Evolutionary conservation across 64 coral and sea anemone species (phyloP), one percentile per base, ranked within the genome.

Genomic region (Stichodactyla mertensii): DNA sequence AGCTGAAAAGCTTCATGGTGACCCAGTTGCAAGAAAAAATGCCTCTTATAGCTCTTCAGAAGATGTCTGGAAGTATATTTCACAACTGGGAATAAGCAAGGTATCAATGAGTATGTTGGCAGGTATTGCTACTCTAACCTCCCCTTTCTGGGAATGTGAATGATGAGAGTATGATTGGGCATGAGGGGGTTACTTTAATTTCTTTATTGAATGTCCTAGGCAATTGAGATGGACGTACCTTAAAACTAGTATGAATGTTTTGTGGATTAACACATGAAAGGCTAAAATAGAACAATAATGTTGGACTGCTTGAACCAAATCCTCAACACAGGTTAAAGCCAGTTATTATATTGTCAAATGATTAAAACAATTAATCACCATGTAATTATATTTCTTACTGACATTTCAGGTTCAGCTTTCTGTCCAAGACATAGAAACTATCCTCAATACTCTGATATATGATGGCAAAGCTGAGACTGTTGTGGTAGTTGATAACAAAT

Each of bases 31-130:
- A 14, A 92, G 91, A 86, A 99, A 90, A 60, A 99, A 92, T 86
- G 90, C 93, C 0, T 99, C 97, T 0, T 99, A 99, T 86, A 88
- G 88, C 64, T 92, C 97, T 52, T 94, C 90, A 26, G 54, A 92
- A 59, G 97, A 99, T 88, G 93, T 99, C 19, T 92, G 90, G 84
- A 99, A 99, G 83, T 95, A 93, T 56, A 99, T 99, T 14, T 92
- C 93, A 51, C 83, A 99, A 58, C 70, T 99, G 20, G 97, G 97
- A 24, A 99, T 99, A 78, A 95, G 97, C 84, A 99, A 99, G 91
- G 97, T 99, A 86, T 7, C 59, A 66, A 66, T 5, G 16, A 19
- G 9, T n/a, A n/a, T 45, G 36, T 45, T 45, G 36, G 36, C 36
- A 45, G 36, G 36, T 45, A 45, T 45, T 45, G 36, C 36, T 45